phyloP scores from a whole-genome alignment of 35 echinoderm and acorn worm genomes.

The Lytechinus variegatus region DNA sequence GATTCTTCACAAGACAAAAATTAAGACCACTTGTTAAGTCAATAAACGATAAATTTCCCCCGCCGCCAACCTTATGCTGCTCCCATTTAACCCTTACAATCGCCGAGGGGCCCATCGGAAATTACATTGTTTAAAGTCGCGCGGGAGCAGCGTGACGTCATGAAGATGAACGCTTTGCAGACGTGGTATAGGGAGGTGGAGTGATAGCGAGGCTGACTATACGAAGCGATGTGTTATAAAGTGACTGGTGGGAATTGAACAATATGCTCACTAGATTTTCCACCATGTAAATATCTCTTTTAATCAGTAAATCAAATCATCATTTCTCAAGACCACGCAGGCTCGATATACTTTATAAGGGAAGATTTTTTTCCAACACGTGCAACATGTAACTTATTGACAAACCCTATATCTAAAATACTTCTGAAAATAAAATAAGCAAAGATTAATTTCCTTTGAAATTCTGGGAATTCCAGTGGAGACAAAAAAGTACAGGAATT shows the following conservation, averaged over 20 bases:
- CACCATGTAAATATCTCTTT: neutral
- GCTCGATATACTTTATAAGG: no score
- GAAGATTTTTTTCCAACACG: no score
- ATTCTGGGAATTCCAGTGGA: no score
- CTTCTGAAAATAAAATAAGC: no score
- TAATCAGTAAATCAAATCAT: no score
- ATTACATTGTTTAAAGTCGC: slow-evolving; percentile 12
- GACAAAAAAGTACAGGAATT: no score
- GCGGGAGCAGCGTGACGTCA: slow-evolving; percentile 6
- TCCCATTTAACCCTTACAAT: neutral
- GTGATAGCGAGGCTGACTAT: neutral
- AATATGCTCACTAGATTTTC: neutral
- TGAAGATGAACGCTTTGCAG: neutral
- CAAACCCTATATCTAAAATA: no score
- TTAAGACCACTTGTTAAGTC: neutral
- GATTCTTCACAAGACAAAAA: neutral
- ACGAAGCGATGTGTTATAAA: neutral
- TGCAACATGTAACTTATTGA: no score
- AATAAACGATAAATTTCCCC: neutral
- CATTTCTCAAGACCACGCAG: no score
- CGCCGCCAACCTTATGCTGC: neutral
- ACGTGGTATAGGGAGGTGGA: neutral
- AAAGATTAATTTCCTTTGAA: no score
- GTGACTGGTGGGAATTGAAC: neutral
- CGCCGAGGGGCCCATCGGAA: neutral